These are phyloP conservation scores for Myiotriccus ornatus DNA, from an alignment of 2,797 vertebrate species.

Conservation along the genomic window DNA sequence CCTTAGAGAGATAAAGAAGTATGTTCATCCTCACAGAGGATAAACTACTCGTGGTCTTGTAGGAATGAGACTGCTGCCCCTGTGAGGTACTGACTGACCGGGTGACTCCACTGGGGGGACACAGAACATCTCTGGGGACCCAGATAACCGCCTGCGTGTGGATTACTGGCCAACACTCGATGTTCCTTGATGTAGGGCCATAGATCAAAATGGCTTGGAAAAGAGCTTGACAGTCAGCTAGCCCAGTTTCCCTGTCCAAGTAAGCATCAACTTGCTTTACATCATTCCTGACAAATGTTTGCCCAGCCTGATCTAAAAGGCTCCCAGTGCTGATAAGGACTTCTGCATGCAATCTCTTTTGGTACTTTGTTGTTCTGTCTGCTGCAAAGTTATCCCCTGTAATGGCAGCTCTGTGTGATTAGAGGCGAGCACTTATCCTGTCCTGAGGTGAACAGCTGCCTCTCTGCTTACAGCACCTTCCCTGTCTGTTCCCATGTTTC, in stretches of 20 bases:
- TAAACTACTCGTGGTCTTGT: background rate
- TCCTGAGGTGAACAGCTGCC: background rate
- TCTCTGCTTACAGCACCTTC: background rate
- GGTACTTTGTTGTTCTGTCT: background rate
- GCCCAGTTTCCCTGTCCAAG: background rate
- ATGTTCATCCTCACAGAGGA: background rate
- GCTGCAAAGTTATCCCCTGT: background rate
- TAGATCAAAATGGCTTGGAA: background rate
- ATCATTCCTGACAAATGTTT: slow-evolving; percentile 1
- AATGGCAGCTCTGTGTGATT: background rate
- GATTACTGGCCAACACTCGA: background rate
- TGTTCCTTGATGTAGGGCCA: background rate
- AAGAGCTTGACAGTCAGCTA: background rate
- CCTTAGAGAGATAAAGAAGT: background rate
- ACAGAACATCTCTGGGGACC: background rate
- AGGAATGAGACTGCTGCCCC: background rate
- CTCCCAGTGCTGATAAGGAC: background rate
- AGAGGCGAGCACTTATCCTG: background rate
- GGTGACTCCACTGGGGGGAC: background rate
- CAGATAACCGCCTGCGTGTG: background rate
- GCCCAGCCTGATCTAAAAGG: background rate
- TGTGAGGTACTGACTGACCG: background rate
- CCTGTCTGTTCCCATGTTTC: background rate
- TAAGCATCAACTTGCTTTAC: background rate
- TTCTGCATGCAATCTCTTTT: background rate